Evolutionary conservation across 2,113 vertebrate species (phyloP).

Genomic region (Aptenodytes forsteri): DNA sequence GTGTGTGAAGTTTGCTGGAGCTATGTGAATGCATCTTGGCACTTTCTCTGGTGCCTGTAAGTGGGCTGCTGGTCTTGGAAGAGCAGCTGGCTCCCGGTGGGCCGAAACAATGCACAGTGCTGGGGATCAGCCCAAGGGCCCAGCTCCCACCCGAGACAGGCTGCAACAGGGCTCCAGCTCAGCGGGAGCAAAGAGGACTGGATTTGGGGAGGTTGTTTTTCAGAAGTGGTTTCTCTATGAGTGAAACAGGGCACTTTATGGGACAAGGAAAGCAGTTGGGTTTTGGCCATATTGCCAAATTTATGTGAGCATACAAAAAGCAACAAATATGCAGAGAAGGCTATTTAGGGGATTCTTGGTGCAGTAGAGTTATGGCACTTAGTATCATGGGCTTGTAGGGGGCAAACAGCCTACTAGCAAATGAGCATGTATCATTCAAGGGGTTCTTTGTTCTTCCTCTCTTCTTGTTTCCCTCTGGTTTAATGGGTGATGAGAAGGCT

Average conservation of each 20-base stretch:
- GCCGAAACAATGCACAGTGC: neutral
- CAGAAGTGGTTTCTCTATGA: neutral
- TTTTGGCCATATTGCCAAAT: neutral
- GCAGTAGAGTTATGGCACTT: neutral
- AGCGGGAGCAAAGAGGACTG: neutral
- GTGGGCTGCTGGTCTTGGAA: neutral
- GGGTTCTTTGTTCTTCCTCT: neutral
- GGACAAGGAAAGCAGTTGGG: neutral
- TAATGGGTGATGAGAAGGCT: neutral
- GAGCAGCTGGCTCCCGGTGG: neutral
- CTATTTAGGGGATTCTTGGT: neutral
- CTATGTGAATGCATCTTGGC: neutral
- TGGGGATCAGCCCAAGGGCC: neutral
- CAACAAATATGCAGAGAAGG: neutral
- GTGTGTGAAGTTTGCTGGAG: neutral
- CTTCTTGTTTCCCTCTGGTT: neutral
- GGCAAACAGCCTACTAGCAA: neutral
- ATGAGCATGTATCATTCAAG: neutral
- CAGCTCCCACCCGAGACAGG: neutral
- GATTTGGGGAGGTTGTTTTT: neutral
- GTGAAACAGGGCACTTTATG: neutral
- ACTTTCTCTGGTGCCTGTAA: neutral
- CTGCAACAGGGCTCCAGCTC: neutral
- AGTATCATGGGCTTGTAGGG: neutral
- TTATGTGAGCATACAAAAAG: neutral